A percentile compares a stretch with the other conserved stretches of the same genome.
Conservation (phyloP, 2,888 invertebrate genomes). For the Trachelus iudaicus region DNA sequence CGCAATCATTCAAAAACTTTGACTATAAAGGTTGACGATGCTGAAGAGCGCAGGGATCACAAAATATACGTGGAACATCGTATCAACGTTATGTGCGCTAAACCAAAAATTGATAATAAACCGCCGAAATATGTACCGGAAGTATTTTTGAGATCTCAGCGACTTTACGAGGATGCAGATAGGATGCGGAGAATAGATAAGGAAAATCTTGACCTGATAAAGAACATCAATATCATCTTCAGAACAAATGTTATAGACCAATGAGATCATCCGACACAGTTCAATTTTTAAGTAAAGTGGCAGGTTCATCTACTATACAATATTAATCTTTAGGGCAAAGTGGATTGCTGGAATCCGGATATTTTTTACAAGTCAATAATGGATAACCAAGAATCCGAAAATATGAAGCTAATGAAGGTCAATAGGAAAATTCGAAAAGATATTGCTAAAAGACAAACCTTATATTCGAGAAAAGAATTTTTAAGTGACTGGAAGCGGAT, state of each 20-base stretch:
- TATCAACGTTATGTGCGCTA: slow-evolving; percentile 24
- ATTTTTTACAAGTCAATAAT: slow-evolving; percentile 13
- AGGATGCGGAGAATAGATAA: slow-evolving; percentile 66
- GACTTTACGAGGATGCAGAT: slow-evolving; percentile 56
- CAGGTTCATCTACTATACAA: too few relatives aligned
- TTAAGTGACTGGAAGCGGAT: slow-evolving; percentile 38
- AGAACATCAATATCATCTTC: slow-evolving; percentile 69
- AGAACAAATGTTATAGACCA: too few relatives aligned
- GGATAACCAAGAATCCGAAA: slow-evolving; percentile 9
- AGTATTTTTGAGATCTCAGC: slow-evolving; percentile 67
- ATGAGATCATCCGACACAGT: not conserved
- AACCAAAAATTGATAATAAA: slow-evolving; percentile 63
- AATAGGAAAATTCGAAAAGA: slow-evolving; percentile 35
- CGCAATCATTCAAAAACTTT: not conserved
- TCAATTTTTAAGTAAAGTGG: too few relatives aligned
- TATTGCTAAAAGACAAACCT: too few relatives aligned
- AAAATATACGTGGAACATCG: slow-evolving; percentile 25
- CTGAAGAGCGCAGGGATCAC: not conserved
- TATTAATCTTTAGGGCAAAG: slow-evolving; percentile 39
- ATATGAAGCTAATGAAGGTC: slow-evolving; percentile 21
- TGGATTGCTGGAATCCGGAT: slow-evolving; percentile 49
- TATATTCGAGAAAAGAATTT: slow-evolving; percentile 17
- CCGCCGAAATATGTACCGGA: slow-evolving; percentile 70
- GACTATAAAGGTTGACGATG: not conserved
- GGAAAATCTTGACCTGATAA: slow-evolving; percentile 71